A percentile compares a stretch with the other conserved stretches of the same genome.
Evolutionary conservation across 2,113 vertebrate genomes (phyloP).

Genomic region (Callipepla squamata): DNA sequence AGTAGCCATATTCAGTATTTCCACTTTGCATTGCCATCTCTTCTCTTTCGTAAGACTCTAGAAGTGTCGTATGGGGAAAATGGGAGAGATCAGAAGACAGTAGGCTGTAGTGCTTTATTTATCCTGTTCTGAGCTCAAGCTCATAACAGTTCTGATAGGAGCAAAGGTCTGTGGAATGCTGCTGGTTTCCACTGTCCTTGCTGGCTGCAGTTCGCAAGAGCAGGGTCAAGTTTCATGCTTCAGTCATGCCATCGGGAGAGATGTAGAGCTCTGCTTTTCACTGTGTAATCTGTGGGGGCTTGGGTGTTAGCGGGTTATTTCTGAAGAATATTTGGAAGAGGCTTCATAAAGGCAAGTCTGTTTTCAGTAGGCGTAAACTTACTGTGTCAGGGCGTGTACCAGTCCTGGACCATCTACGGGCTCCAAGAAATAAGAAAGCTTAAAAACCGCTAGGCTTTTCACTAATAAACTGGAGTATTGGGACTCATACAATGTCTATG

Average conservation of each 20-base stretch:
- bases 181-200: not conserved
- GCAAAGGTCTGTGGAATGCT: not conserved
- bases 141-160: not conserved
- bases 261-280: not conserved
- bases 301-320: not conserved
- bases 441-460: conserved; percentile 11
- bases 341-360: not conserved
- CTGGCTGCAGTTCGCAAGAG: not conserved
- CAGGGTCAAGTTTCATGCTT: rapidly evolving
- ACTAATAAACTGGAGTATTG: conserved; percentile 13
- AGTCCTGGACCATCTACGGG: not conserved
- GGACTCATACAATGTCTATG: conserved; percentile 20
- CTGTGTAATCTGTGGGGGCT: not conserved
- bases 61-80: not conserved
- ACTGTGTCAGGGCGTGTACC: not conserved
- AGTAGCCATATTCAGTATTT: not conserved
- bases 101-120: not conserved
- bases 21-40: not conserved
- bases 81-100: not conserved
- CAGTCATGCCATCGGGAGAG: not conserved
- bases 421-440: not conserved
- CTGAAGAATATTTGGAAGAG: not conserved
- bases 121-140: not conserved
- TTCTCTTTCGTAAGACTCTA: not conserved
- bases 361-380: not conserved